These are phyloP conservation scores for Hypocryptadius cinnamomeus DNA, from an alignment of 2,113 vertebrate species.

Conservation along the genomic window DNA sequence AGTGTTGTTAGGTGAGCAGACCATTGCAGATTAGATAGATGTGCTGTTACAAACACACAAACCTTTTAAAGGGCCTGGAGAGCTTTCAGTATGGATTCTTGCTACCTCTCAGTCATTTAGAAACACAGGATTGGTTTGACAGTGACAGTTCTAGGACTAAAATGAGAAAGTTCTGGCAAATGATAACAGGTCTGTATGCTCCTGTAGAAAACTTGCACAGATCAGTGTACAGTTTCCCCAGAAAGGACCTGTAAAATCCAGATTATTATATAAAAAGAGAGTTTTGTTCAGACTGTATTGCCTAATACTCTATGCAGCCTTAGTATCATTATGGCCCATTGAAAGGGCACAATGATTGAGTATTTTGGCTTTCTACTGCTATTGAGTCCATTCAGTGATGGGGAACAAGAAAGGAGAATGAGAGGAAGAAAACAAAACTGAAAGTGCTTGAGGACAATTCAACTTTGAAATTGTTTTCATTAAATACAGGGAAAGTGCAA, in stretches of 20 bases:
- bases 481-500: background rate
- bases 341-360: background rate
- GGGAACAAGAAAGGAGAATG: background rate
- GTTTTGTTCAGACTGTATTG: background rate
- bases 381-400: background rate
- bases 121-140: background rate
- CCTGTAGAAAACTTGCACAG: background rate
- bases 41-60: background rate
- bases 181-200: background rate
- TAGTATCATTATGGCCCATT: background rate
- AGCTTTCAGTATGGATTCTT: background rate
- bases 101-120: background rate
- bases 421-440: background rate
- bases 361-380: background rate
- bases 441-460: conserved; percentile 2
- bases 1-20: background rate
- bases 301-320: background rate
- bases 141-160: conserved; percentile 12
- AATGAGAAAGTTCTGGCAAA: background rate
- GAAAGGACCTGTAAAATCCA: background rate
- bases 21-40: background rate
- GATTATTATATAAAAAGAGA: background rate
- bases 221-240: background rate
- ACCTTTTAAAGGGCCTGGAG: background rate
- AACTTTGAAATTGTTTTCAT: background rate